phyloP scores from a whole-genome alignment of 1,140 invertebrate genomes.

The Papilio machaon region DNA sequence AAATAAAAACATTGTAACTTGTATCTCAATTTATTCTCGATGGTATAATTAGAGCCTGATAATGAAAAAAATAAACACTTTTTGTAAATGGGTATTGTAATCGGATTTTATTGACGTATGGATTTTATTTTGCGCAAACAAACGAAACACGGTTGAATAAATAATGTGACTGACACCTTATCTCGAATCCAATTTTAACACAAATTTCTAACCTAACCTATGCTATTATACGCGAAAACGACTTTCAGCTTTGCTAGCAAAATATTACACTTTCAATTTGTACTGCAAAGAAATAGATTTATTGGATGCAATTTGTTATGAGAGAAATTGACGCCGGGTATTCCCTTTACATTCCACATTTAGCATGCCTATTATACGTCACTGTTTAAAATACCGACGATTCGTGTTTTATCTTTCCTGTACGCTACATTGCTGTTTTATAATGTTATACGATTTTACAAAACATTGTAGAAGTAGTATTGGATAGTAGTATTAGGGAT shows the following conservation, averaged over 20 bases:
- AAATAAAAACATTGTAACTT: neutral
- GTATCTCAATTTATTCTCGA: too few species aligned
- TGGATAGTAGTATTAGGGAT: slow-evolving; percentile 20
- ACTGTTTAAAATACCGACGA: slow-evolving; percentile 21
- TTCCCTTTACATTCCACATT: slow-evolving; percentile 66
- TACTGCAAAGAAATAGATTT: slow-evolving; percentile 53
- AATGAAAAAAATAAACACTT: neutral
- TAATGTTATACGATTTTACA: neutral
- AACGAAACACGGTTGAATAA: slow-evolving; percentile 21
- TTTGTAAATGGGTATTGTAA: neutral
- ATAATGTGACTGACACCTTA: slow-evolving; percentile 30
- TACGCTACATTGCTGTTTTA: slow-evolving; percentile 45
- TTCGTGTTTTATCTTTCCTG: slow-evolving; percentile 16
- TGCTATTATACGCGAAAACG: slow-evolving; percentile 39
- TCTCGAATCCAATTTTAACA: slow-evolving; percentile 33
- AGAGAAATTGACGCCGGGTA: slow-evolving; percentile 69
- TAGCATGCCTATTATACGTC: slow-evolving; percentile 45
- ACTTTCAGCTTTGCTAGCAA: slow-evolving; percentile 48
- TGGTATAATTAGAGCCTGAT: neutral
- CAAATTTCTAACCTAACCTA: slow-evolving; percentile 25
- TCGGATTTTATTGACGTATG: neutral
- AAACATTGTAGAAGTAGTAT: neutral
- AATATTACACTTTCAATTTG: slow-evolving; percentile 56
- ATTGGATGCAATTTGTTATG: slow-evolving; percentile 63
- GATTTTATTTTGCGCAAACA: neutral